Evolutionary conservation across 2,888 invertebrate species (phyloP).

Genomic region (Panorpa germanica): DNA sequence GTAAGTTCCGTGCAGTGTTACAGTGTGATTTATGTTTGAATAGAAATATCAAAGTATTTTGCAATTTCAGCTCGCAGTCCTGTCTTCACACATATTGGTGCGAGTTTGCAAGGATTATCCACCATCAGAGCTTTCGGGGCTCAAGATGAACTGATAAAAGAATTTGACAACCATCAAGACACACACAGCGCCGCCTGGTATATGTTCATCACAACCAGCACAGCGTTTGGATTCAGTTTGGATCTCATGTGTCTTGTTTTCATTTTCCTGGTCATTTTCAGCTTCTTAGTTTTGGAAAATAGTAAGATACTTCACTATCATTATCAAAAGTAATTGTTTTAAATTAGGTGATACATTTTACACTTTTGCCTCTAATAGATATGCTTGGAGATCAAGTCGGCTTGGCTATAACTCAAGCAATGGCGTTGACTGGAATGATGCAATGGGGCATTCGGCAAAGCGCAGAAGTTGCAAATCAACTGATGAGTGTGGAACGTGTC

Average conservation of each 20-base stretch:
- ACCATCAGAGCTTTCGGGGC: slow-evolving; percentile 55
- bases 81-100: slow-evolving; percentile 57
- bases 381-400: slow-evolving; percentile 26
- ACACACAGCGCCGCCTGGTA: slow-evolving; percentile 46
- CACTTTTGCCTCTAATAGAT: slow-evolving; percentile 6
- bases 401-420: slow-evolving; percentile 30
- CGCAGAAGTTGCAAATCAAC: slow-evolving; percentile 45
- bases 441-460: slow-evolving; percentile 59
- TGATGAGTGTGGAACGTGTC: slow-evolving; percentile 54
- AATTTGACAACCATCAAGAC: slow-evolving; percentile 40
- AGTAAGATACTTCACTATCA: too few species aligned
- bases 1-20: too few species aligned
- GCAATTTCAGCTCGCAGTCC: slow-evolving; percentile 48
- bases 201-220: slow-evolving; percentile 38
- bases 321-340: too few species aligned
- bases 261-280: slow-evolving; percentile 41
- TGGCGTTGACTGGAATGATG: slow-evolving; percentile 28
- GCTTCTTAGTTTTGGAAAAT: slow-evolving; percentile 54
- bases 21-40: slow-evolving; percentile 5
- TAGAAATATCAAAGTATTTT: slow-evolving; percentile 7
- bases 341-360: too few species aligned
- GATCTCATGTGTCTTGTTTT: slow-evolving; percentile 44
- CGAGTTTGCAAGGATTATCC: slow-evolving; percentile 51
- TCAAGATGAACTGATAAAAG: slow-evolving; percentile 36
- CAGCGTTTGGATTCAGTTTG: slow-evolving; percentile 43